Percentiles rank a stretch among this genome's conserved stretches.
phyloP scores from a whole-genome alignment of 2,113 vertebrate genomes.

The Paradoxurus hermaphroditus region DNA sequence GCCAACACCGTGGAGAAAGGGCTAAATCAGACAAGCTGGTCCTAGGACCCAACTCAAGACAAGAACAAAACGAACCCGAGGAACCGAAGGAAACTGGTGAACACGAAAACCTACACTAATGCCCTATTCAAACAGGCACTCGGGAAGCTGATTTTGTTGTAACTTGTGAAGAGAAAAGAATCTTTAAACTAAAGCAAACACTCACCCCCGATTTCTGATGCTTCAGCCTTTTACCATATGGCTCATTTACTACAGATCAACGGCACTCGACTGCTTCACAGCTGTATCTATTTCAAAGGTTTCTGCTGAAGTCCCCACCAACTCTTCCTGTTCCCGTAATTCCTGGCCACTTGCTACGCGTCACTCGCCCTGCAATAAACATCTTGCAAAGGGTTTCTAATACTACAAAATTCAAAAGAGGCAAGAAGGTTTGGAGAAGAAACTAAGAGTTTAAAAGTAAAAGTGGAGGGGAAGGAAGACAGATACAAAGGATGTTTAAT shows the following conservation, averaged over 20 bases:
- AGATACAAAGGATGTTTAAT: not conserved
- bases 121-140: not conserved
- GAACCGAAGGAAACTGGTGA: not conserved
- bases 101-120: not conserved
- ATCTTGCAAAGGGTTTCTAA: not conserved
- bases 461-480: not conserved
- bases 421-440: not conserved
- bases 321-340: not conserved
- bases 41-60: not conserved
- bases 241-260: not conserved
- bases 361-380: not conserved
- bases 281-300: not conserved
- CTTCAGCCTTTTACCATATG: not conserved
- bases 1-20: not conserved
- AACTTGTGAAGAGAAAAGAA: conserved; percentile 10
- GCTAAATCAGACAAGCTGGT: not conserved
- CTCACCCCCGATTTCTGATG: not conserved
- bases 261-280: not conserved
- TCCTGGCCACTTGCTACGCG: not conserved
- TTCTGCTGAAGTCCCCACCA: not conserved
- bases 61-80: not conserved
- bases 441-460: not conserved
- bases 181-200: not conserved
- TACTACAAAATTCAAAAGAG: not conserved
- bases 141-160: not conserved